These are phyloP conservation scores for Porites rus DNA, from an alignment of 92 coral and sea anemone genomes.

Conservation along the genomic window DNA sequence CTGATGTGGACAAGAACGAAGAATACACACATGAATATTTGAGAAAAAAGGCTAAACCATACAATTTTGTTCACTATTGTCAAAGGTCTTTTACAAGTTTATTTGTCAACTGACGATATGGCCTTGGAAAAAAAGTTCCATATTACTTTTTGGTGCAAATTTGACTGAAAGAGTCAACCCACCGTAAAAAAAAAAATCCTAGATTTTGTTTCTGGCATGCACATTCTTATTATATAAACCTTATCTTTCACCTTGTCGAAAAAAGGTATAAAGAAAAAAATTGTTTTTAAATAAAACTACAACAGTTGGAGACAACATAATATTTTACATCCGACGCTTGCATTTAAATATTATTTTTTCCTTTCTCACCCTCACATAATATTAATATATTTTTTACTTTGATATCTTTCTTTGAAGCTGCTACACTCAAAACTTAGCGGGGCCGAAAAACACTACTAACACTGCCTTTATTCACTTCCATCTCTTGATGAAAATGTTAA, in stretches of 20 bases:
- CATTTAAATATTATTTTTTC: constrained; percentile 21
- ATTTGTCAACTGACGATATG: neutral
- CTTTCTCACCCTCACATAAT: neutral
- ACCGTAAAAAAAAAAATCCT: neutral
- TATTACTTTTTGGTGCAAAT: neutral
- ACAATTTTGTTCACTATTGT: no score
- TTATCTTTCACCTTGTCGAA: neutral
- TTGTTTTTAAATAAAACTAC: constrained; percentile 26
- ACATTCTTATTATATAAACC: neutral
- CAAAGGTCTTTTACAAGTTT: no score
- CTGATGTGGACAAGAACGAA: no score
- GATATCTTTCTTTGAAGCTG: neutral
- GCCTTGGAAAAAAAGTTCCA: neutral
- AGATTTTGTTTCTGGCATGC: neutral
- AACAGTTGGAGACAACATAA: neutral
- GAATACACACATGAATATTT: no score
- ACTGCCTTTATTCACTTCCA: neutral
- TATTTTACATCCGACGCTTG: constrained; percentile 28
- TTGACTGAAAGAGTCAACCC: neutral
- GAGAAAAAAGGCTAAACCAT: no score
- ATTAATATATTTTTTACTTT: constrained; percentile 1
- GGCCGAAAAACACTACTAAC: neutral
- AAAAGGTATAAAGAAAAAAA: neutral
- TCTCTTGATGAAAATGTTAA: no score
- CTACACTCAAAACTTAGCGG: neutral